Conservation (phyloP, 2,113 vertebrate genomes). For the Pampusana beccarii region DNA sequence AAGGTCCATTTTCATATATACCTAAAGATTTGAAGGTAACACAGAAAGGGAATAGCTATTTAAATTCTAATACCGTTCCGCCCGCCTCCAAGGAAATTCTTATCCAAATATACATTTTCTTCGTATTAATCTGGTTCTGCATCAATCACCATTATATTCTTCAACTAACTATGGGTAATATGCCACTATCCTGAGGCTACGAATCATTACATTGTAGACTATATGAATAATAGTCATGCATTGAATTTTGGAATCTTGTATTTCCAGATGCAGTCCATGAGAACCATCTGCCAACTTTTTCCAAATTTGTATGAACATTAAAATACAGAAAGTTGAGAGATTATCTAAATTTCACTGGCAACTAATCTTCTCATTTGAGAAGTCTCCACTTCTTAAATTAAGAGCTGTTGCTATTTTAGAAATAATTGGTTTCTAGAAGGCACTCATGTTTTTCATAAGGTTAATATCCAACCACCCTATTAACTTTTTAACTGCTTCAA, state of each 20-base stretch:
- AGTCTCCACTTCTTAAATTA: background rate
- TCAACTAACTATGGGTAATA: background rate
- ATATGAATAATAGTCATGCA: background rate
- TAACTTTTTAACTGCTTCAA: background rate
- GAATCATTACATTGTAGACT: background rate
- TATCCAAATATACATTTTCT: background rate
- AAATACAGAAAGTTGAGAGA: background rate
- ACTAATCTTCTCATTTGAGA: background rate
- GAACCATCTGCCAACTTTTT: background rate
- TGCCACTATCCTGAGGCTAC: background rate
- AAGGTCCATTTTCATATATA: background rate
- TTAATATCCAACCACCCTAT: background rate
- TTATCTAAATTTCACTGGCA: background rate
- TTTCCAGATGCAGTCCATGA: background rate
- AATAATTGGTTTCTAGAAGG: background rate
- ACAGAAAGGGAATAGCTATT: background rate
- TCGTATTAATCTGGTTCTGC: background rate
- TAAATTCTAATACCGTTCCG: background rate
- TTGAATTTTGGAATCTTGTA: background rate
- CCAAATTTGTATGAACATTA: background rate
- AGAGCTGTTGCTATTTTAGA: background rate
- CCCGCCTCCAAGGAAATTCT: background rate
- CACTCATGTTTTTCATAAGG: background rate
- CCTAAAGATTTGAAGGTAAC: background rate
- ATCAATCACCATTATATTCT: background rate